Conservation (phyloP, 2,888 invertebrate species). For the Malthinus seriepunctatus region DNA sequence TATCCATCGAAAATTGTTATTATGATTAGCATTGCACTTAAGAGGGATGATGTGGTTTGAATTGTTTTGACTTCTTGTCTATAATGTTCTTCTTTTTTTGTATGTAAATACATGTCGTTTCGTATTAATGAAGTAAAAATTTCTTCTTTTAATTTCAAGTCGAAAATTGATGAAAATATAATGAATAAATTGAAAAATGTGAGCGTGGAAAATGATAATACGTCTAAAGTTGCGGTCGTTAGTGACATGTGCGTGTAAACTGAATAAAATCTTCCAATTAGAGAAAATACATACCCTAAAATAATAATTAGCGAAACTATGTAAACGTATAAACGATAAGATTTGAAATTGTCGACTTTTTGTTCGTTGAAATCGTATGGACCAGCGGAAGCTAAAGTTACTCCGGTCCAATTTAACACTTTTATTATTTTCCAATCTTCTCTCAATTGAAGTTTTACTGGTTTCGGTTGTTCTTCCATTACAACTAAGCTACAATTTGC, state of each 20-base stretch:
- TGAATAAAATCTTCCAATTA: constrained; percentile 8
- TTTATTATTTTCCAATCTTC: constrained; percentile 19
- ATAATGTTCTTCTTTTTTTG: constrained; percentile 8
- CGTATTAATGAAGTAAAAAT: constrained; percentile 11
- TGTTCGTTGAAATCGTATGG: constrained; percentile 18
- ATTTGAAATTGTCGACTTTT: constrained; percentile 5
- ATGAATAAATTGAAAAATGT: constrained; percentile 13
- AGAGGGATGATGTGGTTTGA: background rate
- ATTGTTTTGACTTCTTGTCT: background rate
- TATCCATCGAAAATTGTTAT: constrained; percentile 15
- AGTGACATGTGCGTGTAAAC: constrained; percentile 17
- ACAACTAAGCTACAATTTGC: too few relatives aligned
- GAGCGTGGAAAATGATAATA: background rate
- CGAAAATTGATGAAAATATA: constrained; percentile 2
- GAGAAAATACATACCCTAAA: constrained; percentile 12
- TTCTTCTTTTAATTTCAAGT: background rate
- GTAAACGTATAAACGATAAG: constrained; percentile 9
- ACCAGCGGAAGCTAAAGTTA: constrained; percentile 5
- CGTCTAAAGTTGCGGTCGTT: constrained; percentile 12
- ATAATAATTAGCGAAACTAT: background rate
- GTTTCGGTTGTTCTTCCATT: background rate
- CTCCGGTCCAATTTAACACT: constrained; percentile 19
- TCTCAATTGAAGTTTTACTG: constrained; percentile 3
- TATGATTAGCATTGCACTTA: background rate
- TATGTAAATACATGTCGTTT: constrained; percentile 21